phyloP scores from a whole-genome alignment of 37 sponge, comb jelly and placozoan species.

The Eunapius fragilis region DNA sequence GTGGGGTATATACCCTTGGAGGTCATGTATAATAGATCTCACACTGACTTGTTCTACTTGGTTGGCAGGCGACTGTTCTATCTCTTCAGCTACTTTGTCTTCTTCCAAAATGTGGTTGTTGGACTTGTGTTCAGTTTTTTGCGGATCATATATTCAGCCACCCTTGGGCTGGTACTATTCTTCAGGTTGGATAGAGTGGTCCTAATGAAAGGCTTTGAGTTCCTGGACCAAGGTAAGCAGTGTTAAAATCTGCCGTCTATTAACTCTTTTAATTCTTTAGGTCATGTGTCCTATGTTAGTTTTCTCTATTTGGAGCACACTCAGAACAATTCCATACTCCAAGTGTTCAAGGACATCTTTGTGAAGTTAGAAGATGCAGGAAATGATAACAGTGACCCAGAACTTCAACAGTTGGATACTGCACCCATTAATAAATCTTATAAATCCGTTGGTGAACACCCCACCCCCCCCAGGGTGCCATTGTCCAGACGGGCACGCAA shows the following conservation, averaged over 20 bases:
- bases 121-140: slow-evolving; percentile 14
- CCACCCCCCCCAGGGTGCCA: neutral
- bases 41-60: too few species aligned
- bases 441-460: too few species aligned
- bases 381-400: too few species aligned
- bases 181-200: slow-evolving; percentile 36
- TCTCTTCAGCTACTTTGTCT: slow-evolving; percentile 12
- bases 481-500: slow-evolving; percentile 22
- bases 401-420: too few species aligned
- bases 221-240: slow-evolving; percentile 33
- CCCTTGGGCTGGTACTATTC: slow-evolving; percentile 31
- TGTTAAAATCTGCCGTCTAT: too few species aligned
- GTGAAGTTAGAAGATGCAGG: neutral
- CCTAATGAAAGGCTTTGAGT: slow-evolving; percentile 50
- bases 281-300: slow-evolving; percentile 43
- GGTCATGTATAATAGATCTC: neutral
- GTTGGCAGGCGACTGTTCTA: slow-evolving; percentile 17
- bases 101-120: slow-evolving; percentile 43
- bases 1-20: too few species aligned
- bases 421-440: too few species aligned
- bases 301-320: slow-evolving; percentile 44
- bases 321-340: slow-evolving; percentile 35
- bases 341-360: slow-evolving; percentile 13
- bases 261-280: neutral
- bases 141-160: slow-evolving; percentile 14